Base-by-base conservation (phyloP, 1,140 invertebrate genomes). In the Campoletis sonorensis region DNA sequence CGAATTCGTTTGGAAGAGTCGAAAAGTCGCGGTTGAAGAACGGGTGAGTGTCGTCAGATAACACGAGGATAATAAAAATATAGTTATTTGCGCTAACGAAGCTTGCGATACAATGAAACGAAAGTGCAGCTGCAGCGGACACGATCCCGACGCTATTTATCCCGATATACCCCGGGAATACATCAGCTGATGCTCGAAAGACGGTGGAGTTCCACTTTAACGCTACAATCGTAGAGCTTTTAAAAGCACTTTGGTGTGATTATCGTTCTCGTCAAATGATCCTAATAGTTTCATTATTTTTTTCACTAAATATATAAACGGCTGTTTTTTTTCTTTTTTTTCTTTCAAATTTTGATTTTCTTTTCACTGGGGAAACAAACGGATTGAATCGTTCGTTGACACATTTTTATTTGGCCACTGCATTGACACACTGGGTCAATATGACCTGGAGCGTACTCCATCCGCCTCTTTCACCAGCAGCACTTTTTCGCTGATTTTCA, bases 1-100 rank as follows among this genome's bases (percentile, higher is more conserved):
- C 89, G 98, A 98, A 91, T 98, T 98, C 90, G 95, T 98, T 15
- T 98, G 97, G 97, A 98, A 98, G 91, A 97, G 96, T 67, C 93
- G 97, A 86, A 97, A 98, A 92, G 95, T 97, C n/a, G 96, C 97
- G 49, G 95, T 97, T 30, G 96, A 97, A 91, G 96, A 98, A 92
- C 93, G 96, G 94, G 96, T 97, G 91, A 95, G 95, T 93, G 86
- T 85, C 71, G 87, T 84, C 79, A 89, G 85, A 86, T 89, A 89
- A 84, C 88, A 88, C 85, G 78, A 84, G 80, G 83, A 87, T 40
- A 83, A 83, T 16, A 82, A 70, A 67, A 45, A 10, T 45, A 45
- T 45, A 45, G 86, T 79, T 67, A 79, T 79, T 70, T 61, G 68
- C 73, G 84, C 67, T 3, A 81, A 54, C 71, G 86, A 72, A 51